These are phyloP conservation scores for Saguinus midas DNA, from an alignment of 2,113 vertebrate genomes.

Conservation along the genomic window DNA sequence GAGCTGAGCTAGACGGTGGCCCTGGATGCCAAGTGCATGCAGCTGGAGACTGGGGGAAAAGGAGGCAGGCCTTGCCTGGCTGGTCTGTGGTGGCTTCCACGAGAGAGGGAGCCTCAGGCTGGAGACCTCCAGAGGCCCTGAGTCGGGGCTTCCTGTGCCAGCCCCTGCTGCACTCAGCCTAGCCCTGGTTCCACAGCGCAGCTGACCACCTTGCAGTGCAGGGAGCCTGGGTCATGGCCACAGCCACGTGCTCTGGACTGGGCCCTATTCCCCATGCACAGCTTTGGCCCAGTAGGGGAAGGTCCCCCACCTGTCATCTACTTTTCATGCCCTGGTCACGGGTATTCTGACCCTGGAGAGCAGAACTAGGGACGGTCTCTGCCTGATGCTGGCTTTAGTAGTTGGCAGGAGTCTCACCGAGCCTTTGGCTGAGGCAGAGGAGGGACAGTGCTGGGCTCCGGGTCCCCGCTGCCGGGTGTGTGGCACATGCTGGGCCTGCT, in stretches of 20 bases:
- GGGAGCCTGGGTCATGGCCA: background rate
- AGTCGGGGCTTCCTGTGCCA: background rate
- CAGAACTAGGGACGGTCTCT: too few species aligned
- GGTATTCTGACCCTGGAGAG: background rate
- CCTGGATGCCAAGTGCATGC: background rate
- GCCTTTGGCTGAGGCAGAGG: background rate
- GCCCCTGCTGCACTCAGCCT: too few species aligned
- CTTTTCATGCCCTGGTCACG: background rate
- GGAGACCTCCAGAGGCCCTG: background rate
- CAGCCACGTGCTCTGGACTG: background rate
- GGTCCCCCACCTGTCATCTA: accelerated
- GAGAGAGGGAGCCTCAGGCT: background rate
- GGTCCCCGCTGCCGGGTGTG: background rate
- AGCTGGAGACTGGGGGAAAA: background rate
- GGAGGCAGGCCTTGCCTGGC: background rate
- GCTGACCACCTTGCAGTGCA: background rate
- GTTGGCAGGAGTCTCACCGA: too few species aligned
- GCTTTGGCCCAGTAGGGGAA: background rate
- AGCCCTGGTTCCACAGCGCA: background rate
- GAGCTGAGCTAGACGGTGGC: background rate
- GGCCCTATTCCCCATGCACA: background rate
- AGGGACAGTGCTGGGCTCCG: background rate
- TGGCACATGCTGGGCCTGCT: background rate
- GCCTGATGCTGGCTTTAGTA: background rate
- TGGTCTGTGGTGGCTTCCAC: background rate